Evolutionary conservation across 2,888 invertebrate species (phyloP), one percentile per base, ranked within the genome.

Genomic region (Heliconius cydno): DNA sequence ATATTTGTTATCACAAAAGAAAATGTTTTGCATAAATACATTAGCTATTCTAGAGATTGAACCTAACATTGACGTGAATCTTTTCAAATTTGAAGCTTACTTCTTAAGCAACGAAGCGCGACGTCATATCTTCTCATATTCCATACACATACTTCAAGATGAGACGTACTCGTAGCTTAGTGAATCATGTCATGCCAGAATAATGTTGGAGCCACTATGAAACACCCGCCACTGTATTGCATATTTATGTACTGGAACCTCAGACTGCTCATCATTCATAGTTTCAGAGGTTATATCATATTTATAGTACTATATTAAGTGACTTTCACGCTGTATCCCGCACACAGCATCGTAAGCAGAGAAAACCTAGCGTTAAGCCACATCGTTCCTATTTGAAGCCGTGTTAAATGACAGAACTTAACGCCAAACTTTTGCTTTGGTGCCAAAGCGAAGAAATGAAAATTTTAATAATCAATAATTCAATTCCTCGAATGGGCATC

Each of bases 91-190:
- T 76, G 66, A 70, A 71, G 38, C 72, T 30, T 66, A 79, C 41
- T 70, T 10, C 60, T 41, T 57, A 66, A 70, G 30, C 81, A 81
- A 79, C 82, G 85, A 86, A 89, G 88, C 89, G 85, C 19, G 25
- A 12, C 15, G 25, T 15, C 85, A 86, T 89, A 71, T 79, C 78
- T 86, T 88, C 91, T 88, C 84, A 85, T 91, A 92, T 91, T 91
- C 91, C 87, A 84, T 85, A 86, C 89, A 87, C 87, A 88, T 85
- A 84, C 85, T 85, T 92, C 90, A 91, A 89, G 88, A 87, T 84
- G 85, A 89, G 88, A 90, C 91, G 91, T 34, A 34, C 34, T 34
- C 34, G 7, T 92, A 92, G 90, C 89, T 88, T 79, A 87, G 85
- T 80, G 86, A 84, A 86, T 85, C 86, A 85, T 83, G 86, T 86